Evolutionary conservation across 1,140 invertebrate species (phyloP).

Genomic region (Diorhabda sublineata): DNA sequence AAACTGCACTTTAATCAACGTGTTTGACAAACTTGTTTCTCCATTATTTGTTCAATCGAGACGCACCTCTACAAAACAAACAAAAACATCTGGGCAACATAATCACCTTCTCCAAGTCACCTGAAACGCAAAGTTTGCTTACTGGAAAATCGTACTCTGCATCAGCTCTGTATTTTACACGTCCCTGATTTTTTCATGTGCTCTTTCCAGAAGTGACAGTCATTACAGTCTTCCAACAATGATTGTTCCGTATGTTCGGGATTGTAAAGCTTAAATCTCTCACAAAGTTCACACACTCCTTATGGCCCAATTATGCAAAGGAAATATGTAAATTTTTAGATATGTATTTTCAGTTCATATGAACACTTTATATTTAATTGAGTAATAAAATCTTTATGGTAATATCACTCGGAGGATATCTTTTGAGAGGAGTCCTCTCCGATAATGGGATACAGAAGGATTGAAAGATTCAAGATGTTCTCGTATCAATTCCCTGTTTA

Average conservation of each 20-base stretch:
- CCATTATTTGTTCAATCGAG: too few relatives aligned
- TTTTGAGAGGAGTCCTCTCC: conserved; percentile 6
- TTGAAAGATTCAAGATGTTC: conserved; percentile 5
- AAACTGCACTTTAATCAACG: too few relatives aligned
- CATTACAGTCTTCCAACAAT: not conserved
- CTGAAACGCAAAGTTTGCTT: conserved; percentile 1
- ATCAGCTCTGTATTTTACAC: conserved; percentile 1
- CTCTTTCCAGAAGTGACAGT: not conserved
- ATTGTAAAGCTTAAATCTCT: conserved; percentile 4
- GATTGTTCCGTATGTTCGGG: not conserved
- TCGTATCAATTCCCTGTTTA: conserved; percentile 3
- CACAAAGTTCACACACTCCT: not conserved
- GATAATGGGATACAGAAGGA: conserved; percentile 8
- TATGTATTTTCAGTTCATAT: not conserved
- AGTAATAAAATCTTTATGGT: conserved; percentile 10
- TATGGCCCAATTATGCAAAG: conserved; percentile 4
- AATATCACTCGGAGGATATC: conserved; percentile 11
- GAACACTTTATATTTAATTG: not conserved
- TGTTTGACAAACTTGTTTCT: too few relatives aligned
- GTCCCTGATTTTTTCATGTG: conserved; percentile 1
- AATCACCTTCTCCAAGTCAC: not conserved
- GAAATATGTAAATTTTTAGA: conserved; percentile 4
- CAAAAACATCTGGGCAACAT: not conserved
- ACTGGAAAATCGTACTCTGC: not conserved
- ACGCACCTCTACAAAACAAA: too few relatives aligned